phyloP scores from a whole-genome alignment of 2,797 vertebrate genomes.

The Labroides dimidiatus region DNA sequence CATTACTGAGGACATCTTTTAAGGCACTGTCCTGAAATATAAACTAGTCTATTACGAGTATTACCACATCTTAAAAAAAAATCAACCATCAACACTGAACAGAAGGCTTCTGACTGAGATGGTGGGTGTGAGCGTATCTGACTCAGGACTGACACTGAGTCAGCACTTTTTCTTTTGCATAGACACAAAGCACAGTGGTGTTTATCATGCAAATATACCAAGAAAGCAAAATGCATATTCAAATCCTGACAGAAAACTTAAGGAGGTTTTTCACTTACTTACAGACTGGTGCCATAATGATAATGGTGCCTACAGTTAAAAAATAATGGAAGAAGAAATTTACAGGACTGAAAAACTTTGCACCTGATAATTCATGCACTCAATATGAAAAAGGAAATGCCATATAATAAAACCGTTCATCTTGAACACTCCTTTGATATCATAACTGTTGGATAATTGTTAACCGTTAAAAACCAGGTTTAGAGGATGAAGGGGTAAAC shows the following conservation, averaged over 20 bases:
- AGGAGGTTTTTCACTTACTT: constrained; percentile 2
- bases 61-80: background rate
- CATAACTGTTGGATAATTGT: background rate
- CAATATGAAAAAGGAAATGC: constrained; percentile 7
- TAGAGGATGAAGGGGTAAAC: constrained; percentile 6
- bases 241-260: background rate
- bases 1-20: background rate
- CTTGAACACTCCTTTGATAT: background rate
- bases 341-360: constrained; percentile 2
- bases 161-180: constrained; percentile 44
- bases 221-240: constrained; percentile 7
- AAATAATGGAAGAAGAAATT: background rate
- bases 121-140: background rate
- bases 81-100: background rate
- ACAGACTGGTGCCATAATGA: background rate
- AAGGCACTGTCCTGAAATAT: constrained; percentile 33
- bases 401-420: background rate
- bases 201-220: constrained; percentile 22
- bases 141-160: constrained; percentile 6
- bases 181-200: constrained; percentile 24
- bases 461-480: constrained; percentile 13
- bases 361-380: constrained; percentile 12
- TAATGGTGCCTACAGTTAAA: background rate
- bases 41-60: background rate
- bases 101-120: background rate